These are phyloP conservation scores for Oxygymnocypris stewartii DNA, from an alignment of 2,113 vertebrate genomes.

Conservation along the genomic window DNA sequence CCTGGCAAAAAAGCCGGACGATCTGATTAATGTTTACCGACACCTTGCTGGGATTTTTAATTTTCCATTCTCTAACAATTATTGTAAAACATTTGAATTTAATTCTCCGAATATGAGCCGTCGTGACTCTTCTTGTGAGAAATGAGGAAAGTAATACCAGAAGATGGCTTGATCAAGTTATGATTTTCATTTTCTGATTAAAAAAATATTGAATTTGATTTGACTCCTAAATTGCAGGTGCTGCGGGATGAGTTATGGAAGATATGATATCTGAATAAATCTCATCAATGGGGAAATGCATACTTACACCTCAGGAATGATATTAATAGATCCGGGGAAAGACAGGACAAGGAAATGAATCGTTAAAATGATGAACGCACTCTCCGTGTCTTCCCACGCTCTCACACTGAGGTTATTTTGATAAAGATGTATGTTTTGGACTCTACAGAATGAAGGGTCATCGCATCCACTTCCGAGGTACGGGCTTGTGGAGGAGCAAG, in stretches of 20 bases:
- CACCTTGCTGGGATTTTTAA: slow-evolving; percentile 27
- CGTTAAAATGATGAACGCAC: slow-evolving; percentile 77
- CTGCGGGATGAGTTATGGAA: slow-evolving; percentile 75
- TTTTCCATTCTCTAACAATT: slow-evolving; percentile 40
- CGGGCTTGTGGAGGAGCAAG: neutral
- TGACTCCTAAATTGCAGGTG: slow-evolving; percentile 41
- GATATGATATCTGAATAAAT: slow-evolving; percentile 78
- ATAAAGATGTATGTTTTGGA: slow-evolving; percentile 76
- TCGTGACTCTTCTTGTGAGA: slow-evolving; percentile 32
- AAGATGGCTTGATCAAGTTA: slow-evolving; percentile 46
- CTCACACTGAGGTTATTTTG: slow-evolving; percentile 74
- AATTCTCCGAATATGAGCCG: slow-evolving; percentile 15
- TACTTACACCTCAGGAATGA: slow-evolving; percentile 62
- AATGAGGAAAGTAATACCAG: slow-evolving; percentile 46
- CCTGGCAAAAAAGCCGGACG: slow-evolving; percentile 18
- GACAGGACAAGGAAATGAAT: slow-evolving; percentile 75
- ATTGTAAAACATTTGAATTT: neutral
- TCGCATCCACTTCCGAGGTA: slow-evolving; percentile 72
- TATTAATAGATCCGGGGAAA: slow-evolving; percentile 77
- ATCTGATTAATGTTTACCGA: slow-evolving; percentile 45
- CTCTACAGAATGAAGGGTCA: slow-evolving; percentile 70
- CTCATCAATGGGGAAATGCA: slow-evolving; percentile 70
- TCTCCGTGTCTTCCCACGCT: slow-evolving; percentile 74
- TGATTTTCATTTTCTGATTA: slow-evolving; percentile 60
- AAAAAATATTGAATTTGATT: slow-evolving; percentile 53